These are phyloP conservation scores for Hylaeus volcanicus DNA, from an alignment of 1,140 invertebrate genomes.

Conservation along the genomic window DNA sequence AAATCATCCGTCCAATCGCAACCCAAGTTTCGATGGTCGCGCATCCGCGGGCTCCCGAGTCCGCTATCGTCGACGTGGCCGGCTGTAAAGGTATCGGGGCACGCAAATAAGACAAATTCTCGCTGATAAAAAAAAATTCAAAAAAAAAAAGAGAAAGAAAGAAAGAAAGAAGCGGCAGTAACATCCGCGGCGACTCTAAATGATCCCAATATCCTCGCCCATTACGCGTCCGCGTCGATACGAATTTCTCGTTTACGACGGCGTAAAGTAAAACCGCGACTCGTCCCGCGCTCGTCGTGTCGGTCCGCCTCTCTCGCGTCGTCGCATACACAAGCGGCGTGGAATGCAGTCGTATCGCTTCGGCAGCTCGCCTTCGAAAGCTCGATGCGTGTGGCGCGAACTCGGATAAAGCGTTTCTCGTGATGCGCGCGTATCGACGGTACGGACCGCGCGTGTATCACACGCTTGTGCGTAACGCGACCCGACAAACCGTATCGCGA, in stretches of 20 bases:
- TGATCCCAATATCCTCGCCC: slow-evolving; percentile 36
- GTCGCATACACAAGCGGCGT: slow-evolving; percentile 21
- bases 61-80: too few relatives aligned
- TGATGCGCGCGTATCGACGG: slow-evolving; percentile 31
- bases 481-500: slow-evolving; percentile 33
- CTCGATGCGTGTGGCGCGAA: slow-evolving; percentile 42
- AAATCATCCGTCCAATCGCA: too few relatives aligned
- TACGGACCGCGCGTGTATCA: slow-evolving; percentile 24
- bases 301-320: slow-evolving; percentile 34
- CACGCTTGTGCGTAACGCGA: slow-evolving; percentile 48
- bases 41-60: too few relatives aligned
- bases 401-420: slow-evolving; percentile 44
- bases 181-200: slow-evolving; percentile 7
- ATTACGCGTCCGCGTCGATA: slow-evolving; percentile 45
- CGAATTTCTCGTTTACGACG: slow-evolving; percentile 61
- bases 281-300: not conserved
- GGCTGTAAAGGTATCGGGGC: too few relatives aligned
- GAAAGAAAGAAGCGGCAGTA: not conserved
- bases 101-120: not conserved
- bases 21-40: too few relatives aligned
- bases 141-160: not conserved
- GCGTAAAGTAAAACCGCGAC: slow-evolving; percentile 59
- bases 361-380: slow-evolving; percentile 13
- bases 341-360: slow-evolving; percentile 62
- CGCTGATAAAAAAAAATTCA: not conserved